Conservation (phyloP, 2,113 vertebrate genomes). For the Campylomormyrus tamandua region DNA sequence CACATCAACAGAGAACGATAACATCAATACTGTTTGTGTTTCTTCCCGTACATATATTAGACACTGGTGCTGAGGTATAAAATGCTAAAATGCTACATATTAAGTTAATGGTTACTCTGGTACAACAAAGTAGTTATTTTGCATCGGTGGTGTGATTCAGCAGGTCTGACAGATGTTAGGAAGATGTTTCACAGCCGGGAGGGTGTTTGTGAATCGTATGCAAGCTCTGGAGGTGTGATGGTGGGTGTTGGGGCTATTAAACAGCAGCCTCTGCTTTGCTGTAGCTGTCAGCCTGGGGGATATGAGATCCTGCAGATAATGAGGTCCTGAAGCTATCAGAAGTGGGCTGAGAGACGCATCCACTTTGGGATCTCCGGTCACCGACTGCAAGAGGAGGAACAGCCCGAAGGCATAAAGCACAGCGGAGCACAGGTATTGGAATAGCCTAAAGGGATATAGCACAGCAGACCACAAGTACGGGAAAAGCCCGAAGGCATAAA, state of each 20-base stretch:
- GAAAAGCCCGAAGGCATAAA: too few species aligned
- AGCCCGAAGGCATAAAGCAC: neutral
- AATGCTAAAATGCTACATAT: neutral
- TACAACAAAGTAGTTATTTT: neutral
- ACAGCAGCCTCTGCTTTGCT: neutral
- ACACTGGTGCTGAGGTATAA: neutral
- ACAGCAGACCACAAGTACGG: too few species aligned
- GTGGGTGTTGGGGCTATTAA: neutral
- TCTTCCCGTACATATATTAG: neutral
- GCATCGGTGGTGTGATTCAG: neutral
- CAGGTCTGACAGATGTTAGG: neutral
- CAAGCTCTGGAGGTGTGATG: neutral
- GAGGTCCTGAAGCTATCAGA: neutral
- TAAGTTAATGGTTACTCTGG: neutral
- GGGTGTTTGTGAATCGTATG: neutral
- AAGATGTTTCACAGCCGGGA: neutral
- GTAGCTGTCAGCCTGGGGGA: neutral
- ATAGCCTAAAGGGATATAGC: too few species aligned
- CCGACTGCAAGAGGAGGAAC: neutral
- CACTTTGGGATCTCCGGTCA: neutral
- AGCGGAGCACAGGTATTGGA: too few species aligned
- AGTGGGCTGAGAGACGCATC: neutral
- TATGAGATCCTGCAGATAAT: neutral
- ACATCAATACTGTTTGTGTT: neutral
- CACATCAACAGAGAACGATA: neutral